These are phyloP conservation scores for Catharus ustulatus DNA, from an alignment of 2,797 vertebrate genomes.

Conservation along the genomic window DNA sequence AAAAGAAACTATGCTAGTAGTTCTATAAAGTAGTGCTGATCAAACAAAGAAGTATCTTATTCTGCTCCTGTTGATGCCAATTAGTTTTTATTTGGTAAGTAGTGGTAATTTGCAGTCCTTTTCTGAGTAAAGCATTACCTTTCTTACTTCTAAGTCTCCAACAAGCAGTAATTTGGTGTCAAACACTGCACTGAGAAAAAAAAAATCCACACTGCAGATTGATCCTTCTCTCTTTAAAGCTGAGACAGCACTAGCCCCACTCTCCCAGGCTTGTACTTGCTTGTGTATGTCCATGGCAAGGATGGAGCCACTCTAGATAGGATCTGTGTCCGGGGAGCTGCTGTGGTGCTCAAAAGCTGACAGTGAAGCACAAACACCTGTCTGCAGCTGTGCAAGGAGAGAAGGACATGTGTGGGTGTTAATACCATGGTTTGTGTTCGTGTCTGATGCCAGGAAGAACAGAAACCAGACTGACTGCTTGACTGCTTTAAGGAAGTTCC, in stretches of 20 bases:
- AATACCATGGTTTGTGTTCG: accelerated
- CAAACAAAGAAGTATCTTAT: background rate
- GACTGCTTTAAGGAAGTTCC: accelerated
- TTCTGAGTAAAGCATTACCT: background rate
- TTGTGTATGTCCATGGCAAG: background rate
- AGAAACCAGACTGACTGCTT: background rate
- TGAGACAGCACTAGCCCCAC: background rate
- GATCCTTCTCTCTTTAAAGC: background rate
- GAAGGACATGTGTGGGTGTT: accelerated
- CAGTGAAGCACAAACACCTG: background rate
- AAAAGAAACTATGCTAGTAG: background rate
- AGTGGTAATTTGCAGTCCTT: background rate
- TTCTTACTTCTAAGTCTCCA: background rate
- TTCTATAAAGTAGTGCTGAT: background rate
- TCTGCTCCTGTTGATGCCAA: background rate
- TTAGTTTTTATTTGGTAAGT: background rate
- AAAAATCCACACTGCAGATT: background rate
- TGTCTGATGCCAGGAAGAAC: background rate
- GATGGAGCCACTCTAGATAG: too few species aligned
- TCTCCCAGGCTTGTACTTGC: background rate
- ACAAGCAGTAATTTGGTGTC: background rate
- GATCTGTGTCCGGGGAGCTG: background rate
- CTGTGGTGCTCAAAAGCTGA: background rate
- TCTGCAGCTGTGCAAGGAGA: background rate
- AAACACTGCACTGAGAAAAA: background rate